A percentile compares a stretch with the other conserved stretches of the same genome.
Conservation (phyloP, 2,113 vertebrate genomes). For the Mandrillus leucophaeus region DNA sequence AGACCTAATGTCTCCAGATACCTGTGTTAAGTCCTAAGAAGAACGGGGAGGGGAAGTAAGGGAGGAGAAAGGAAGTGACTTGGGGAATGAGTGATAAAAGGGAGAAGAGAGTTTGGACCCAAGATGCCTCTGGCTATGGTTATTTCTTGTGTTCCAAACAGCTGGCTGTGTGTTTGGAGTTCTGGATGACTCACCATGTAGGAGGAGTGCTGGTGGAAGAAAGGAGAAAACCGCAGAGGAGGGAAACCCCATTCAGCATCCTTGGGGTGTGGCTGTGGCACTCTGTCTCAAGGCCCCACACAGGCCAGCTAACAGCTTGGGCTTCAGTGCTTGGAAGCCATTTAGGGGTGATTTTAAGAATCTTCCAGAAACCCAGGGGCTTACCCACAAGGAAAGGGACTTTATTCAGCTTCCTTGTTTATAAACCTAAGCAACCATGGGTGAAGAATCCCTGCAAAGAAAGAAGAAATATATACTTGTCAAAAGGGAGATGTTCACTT, state of each 20-base stretch:
- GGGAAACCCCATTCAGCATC: neutral
- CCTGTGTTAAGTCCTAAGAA: neutral
- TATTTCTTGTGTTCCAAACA: neutral
- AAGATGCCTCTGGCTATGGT: neutral
- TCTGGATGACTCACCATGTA: neutral
- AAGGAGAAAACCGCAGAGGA: neutral
- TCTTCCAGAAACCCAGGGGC: too few species aligned
- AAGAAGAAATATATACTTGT: neutral
- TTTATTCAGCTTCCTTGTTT: neutral
- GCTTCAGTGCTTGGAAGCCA: neutral
- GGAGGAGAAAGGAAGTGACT: too few species aligned
- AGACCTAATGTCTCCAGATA: neutral
- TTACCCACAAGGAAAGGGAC: neutral
- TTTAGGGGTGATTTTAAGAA: neutral
- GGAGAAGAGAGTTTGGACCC: neutral
- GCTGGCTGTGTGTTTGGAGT: neutral
- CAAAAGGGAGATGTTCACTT: neutral
- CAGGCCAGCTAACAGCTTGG: too few species aligned
- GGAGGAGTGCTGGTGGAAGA: neutral
- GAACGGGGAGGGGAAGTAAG: too few species aligned
- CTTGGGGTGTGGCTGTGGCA: neutral
- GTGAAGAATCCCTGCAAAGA: neutral
- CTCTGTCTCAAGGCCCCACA: neutral
- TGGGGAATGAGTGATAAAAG: neutral
- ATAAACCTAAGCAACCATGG: neutral